Percentiles rank a stretch among this genome's conserved stretches.
Evolutionary conservation across 2,113 vertebrate species (phyloP).

Genomic region (Petroica traversi): DNA sequence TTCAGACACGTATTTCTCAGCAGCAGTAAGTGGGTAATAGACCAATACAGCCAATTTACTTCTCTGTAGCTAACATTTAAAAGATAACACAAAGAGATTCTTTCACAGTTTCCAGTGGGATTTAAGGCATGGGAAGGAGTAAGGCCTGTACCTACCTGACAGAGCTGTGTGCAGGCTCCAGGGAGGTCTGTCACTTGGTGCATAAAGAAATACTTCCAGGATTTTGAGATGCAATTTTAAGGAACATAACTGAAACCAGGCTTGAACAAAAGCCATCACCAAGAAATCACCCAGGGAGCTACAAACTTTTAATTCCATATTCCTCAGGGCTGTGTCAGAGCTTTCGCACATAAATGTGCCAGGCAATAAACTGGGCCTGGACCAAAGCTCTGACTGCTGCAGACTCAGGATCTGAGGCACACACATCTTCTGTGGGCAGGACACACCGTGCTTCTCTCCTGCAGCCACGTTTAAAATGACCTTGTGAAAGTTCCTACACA

Average conservation of each 20-base stretch:
- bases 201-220: not conserved
- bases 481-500: conserved; percentile 19
- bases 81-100: not conserved
- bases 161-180: not conserved
- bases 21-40: not conserved
- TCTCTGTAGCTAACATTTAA: not conserved
- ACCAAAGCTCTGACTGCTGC: conserved; percentile 7
- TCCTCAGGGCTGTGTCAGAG: not conserved
- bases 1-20: not conserved
- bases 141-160: not conserved
- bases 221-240: not conserved
- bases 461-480: not conserved
- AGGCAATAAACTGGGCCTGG: not conserved
- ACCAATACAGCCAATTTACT: not conserved
- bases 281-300: not conserved
- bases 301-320: not conserved
- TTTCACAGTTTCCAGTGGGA: not conserved
- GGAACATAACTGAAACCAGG: not conserved
- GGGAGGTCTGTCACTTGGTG: not conserved
- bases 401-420: not conserved
- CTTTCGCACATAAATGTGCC: not conserved
- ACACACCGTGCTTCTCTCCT: not conserved
- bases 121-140: not conserved
- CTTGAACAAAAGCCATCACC: not conserved
- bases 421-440: not conserved